Percentiles rank a stretch among this genome's conserved stretches.
Evolutionary conservation across 1,140 invertebrate species (phyloP).

Genomic region (Sitophilus oryzae): DNA sequence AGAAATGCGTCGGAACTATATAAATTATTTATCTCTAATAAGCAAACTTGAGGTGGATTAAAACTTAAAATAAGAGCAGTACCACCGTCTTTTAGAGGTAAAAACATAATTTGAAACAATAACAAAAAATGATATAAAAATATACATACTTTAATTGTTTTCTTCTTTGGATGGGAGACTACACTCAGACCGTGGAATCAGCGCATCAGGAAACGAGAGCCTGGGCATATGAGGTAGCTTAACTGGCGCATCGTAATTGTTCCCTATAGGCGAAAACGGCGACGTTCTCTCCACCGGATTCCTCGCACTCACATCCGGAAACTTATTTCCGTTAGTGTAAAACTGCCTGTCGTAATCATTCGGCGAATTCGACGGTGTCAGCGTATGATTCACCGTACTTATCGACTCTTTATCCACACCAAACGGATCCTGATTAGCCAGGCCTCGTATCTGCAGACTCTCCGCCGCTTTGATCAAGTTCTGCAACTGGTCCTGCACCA

Average conservation of each 20-base stretch:
- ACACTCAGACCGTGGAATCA: slow-evolving; percentile 44
- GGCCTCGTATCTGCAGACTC: slow-evolving; percentile 72
- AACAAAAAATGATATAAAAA: neutral
- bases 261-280: slow-evolving; percentile 31
- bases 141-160: slow-evolving; percentile 59
- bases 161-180: slow-evolving; percentile 67
- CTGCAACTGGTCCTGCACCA: slow-evolving; percentile 74
- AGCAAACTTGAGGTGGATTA: too few species aligned
- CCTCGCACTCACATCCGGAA: slow-evolving; percentile 28
- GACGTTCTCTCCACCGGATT: slow-evolving; percentile 26
- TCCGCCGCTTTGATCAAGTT: slow-evolving; percentile 80
- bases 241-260: slow-evolving; percentile 33
- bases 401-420: slow-evolving; percentile 51
- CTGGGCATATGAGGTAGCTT: slow-evolving; percentile 49
- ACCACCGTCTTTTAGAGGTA: too few species aligned
- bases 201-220: slow-evolving; percentile 46
- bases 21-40: too few species aligned
- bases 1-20: too few species aligned
- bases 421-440: slow-evolving; percentile 64
- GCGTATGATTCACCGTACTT: slow-evolving; percentile 43
- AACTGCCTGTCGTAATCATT: slow-evolving; percentile 48
- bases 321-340: slow-evolving; percentile 28
- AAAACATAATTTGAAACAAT: too few species aligned
- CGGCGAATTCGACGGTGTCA: slow-evolving; percentile 53
- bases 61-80: too few species aligned